These are phyloP conservation scores for Cepaea hortensis DNA, from an alignment of 2,888 invertebrate genomes.

Conservation along the genomic window DNA sequence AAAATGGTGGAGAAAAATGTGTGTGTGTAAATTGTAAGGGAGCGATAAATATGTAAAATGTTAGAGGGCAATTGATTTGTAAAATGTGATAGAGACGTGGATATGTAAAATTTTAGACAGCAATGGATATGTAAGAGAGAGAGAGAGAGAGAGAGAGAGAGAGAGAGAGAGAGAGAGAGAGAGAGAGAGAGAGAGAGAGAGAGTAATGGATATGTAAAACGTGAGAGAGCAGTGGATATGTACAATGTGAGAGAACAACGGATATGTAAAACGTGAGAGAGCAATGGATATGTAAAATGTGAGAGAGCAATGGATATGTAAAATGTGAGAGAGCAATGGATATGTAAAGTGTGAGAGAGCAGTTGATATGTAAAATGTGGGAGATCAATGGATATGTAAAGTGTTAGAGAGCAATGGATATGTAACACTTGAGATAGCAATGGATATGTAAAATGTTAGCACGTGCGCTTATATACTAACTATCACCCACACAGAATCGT, in stretches of 20 bases:
- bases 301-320: background rate
- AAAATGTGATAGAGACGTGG: background rate
- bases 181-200: slow-evolving; percentile 4
- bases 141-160: background rate
- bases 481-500: no score
- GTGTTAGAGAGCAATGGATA: background rate
- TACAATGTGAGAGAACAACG: background rate
- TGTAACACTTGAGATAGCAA: background rate
- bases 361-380: background rate
- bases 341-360: background rate
- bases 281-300: no score
- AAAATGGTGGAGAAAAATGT: background rate
- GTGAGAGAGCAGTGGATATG: background rate
- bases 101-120: background rate
- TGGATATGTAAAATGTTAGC: background rate
- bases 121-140: background rate
- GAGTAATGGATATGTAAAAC: slow-evolving; percentile 6
- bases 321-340: slow-evolving; percentile 1
- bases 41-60: background rate
- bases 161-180: slow-evolving; percentile 1
- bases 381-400: no score
- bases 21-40: background rate
- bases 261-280: background rate
- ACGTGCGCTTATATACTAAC: no score
- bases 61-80: background rate